A percentile compares a stretch with the other conserved stretches of the same genome.
Evolutionary conservation across 2,113 vertebrate species (phyloP).

Genomic region (Alouatta palliata): DNA sequence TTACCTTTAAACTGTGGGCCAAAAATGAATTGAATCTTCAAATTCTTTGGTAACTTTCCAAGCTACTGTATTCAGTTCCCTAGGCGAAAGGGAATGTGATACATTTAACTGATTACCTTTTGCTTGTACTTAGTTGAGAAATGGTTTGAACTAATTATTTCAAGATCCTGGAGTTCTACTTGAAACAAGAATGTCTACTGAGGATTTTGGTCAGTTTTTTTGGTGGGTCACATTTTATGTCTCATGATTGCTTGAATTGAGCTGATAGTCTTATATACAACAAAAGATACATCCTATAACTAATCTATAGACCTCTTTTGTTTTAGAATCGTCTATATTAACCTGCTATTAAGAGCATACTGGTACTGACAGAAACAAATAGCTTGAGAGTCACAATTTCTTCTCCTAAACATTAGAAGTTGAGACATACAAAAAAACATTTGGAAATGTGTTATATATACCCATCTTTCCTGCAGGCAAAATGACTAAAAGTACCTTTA

Average conservation of each 20-base stretch:
- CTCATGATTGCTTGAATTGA: slow-evolving; percentile 69
- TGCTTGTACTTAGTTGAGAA: background rate
- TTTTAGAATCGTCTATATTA: background rate
- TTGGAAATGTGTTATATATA: background rate
- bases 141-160: slow-evolving; percentile 65
- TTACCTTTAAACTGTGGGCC: background rate
- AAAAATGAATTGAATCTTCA: background rate
- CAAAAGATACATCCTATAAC: background rate
- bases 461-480: background rate
- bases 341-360: background rate
- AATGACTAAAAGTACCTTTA: slow-evolving; percentile 4
- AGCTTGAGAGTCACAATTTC: background rate
- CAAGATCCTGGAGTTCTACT: slow-evolving; percentile 52
- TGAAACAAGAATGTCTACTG: slow-evolving; percentile 70
- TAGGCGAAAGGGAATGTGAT: background rate
- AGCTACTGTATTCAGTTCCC: background rate
- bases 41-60: slow-evolving; percentile 34
- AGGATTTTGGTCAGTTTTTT: slow-evolving; percentile 65
- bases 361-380: background rate
- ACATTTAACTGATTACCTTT: slow-evolving; percentile 32
- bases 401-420: background rate
- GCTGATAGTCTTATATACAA: slow-evolving; percentile 55
- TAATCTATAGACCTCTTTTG: background rate
- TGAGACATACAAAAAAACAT: background rate
- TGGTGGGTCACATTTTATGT: slow-evolving; percentile 60